Conservation (phyloP, 2,797 vertebrate species). For the Ctenopoma multispine region DNA sequence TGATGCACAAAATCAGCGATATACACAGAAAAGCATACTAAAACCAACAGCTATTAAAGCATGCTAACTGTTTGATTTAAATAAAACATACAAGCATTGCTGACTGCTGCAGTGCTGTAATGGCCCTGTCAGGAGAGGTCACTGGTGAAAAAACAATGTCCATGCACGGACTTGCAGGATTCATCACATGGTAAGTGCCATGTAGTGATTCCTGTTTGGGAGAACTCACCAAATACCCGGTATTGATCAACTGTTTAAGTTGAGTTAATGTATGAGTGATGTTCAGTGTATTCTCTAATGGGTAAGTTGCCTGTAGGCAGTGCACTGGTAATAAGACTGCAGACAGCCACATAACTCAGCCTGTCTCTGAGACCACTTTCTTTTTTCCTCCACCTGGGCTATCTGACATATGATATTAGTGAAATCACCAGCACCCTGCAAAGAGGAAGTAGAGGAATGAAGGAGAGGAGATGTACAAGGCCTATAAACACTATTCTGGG, state of each 20-base stretch:
- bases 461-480: slow-evolving; percentile 41
- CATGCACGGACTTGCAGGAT: slow-evolving; percentile 28
- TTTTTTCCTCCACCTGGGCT: slow-evolving; percentile 75
- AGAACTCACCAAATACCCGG: slow-evolving; percentile 70
- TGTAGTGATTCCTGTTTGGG: slow-evolving; percentile 59
- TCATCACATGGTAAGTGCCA: slow-evolving; percentile 56
- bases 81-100: slow-evolving; percentile 51
- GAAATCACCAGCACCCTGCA: slow-evolving; percentile 66
- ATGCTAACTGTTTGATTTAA: slow-evolving; percentile 54
- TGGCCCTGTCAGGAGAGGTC: slow-evolving; percentile 40
- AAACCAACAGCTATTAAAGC: slow-evolving; percentile 57
- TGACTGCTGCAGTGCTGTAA: slow-evolving; percentile 17
- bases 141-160: slow-evolving; percentile 39
- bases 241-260: slow-evolving; percentile 79
- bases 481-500: slow-evolving; percentile 30
- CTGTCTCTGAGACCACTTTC: slow-evolving; percentile 75
- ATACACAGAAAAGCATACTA: slow-evolving; percentile 55
- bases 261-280: slow-evolving; percentile 80
- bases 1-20: slow-evolving; percentile 69
- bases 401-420: slow-evolving; percentile 79
- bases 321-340: slow-evolving; percentile 77
- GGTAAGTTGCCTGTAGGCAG: slow-evolving; percentile 73
- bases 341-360: slow-evolving; percentile 80
- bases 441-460: slow-evolving; percentile 57
- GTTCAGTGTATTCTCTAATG: slow-evolving; percentile 78